Evolutionary conservation across 2,797 vertebrate species (phyloP).

Genomic region (Octomys mimax): DNA sequence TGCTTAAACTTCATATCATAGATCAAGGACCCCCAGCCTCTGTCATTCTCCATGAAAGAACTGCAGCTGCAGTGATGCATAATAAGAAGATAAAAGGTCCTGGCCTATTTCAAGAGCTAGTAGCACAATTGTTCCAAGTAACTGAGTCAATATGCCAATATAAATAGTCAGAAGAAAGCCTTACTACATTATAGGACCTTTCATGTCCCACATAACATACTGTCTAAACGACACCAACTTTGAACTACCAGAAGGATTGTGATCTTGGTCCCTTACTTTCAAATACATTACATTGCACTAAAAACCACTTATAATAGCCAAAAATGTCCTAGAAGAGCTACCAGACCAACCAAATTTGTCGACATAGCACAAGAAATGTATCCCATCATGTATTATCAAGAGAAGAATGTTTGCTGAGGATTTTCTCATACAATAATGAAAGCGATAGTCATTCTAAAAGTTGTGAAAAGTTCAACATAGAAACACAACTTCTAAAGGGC

Average conservation of each 20-base stretch:
- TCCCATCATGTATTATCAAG: background rate
- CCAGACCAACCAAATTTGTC: background rate
- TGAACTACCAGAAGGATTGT: background rate
- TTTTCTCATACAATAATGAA: background rate
- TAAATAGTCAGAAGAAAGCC: background rate
- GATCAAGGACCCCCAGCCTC: background rate
- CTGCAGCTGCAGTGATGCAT: background rate
- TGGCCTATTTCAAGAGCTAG: background rate
- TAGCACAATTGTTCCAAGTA: background rate
- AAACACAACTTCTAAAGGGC: background rate
- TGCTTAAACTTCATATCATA: background rate
- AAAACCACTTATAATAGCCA: background rate
- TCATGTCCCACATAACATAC: background rate
- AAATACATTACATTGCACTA: background rate
- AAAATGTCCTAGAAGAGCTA: background rate
- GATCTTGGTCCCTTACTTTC: background rate
- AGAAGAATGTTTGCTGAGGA: background rate
- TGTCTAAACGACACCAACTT: background rate
- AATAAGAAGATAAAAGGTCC: background rate
- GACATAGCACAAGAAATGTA: background rate
- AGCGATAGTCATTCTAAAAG: background rate
- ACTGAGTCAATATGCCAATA: background rate
- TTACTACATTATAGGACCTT: background rate
- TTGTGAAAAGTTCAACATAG: background rate
- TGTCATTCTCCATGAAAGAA: background rate